Conservation (phyloP, 2,797 vertebrate species). For the Gila robusta region DNA sequence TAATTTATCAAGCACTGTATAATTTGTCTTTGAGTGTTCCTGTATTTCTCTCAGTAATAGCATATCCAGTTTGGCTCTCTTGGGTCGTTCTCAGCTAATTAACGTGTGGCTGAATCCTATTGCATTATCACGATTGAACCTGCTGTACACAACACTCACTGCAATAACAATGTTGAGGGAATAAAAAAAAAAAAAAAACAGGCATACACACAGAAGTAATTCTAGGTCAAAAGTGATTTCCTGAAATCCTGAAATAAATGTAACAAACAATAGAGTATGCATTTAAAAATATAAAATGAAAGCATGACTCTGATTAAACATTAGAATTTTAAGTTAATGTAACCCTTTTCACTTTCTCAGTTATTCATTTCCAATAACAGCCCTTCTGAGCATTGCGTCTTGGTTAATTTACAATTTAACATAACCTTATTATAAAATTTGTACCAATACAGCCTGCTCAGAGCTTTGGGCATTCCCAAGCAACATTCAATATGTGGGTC, state of each 20-base stretch:
- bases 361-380: constrained; percentile 34
- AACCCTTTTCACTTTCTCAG: constrained; percentile 21
- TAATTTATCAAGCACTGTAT: constrained; percentile 71
- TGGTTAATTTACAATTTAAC: constrained; percentile 36
- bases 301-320: constrained; percentile 26
- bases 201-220: constrained; percentile 24
- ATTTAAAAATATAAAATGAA: neutral
- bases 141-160: constrained; percentile 61
- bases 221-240: constrained; percentile 30
- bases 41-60: constrained; percentile 68
- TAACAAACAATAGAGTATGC: neutral
- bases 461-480: constrained; percentile 40
- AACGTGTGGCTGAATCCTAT: constrained; percentile 69
- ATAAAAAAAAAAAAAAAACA: neutral
- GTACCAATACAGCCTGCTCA: constrained; percentile 12
- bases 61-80: constrained; percentile 67
- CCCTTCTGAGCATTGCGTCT: constrained; percentile 23
- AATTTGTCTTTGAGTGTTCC: constrained; percentile 68
- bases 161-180: constrained; percentile 61
- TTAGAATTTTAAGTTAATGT: constrained; percentile 23
- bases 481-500: constrained; percentile 42
- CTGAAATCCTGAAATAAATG: neutral
- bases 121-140: constrained; percentile 69
- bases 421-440: constrained; percentile 43
- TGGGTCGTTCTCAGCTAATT: constrained; percentile 69